Base-by-base conservation (phyloP, 2,888 invertebrate species). In the Theretra japonica region DNA sequence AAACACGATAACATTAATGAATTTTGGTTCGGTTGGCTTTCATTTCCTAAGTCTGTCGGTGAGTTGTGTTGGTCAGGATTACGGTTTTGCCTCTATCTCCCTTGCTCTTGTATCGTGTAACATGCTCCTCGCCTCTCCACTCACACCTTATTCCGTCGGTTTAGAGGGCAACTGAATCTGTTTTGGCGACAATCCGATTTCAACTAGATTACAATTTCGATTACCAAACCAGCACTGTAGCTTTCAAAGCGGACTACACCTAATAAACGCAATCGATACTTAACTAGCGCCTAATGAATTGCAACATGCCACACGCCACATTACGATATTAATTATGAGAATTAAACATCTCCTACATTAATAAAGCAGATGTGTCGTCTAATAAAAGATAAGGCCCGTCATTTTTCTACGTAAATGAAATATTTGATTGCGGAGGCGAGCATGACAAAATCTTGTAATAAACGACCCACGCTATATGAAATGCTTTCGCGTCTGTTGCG, bases 1-100 rank as follows among this genome's bases (percentile, higher is more conserved):
- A 83, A 83, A 84, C 83, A 85, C 84, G 88, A 89, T 89, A 88
- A 87, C 88, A 87, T 86, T 88, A 89, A 89, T 89, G 87, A 89
- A 90, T 90, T 89, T 88, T 85, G 87, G 88, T 89, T 89, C 83
- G 84, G 85, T 81, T 85, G 83, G 85, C 85, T 88, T 88, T 87
- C 88, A 88, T 89, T 89, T 87, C 87, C 87, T 88, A 86, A 88
- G 85, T 86, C 88, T 82, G 78, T 79, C 83, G 78, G 79, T 77
- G 81, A 84, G 83, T 83, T 84, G 85, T 83, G 80, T 65, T 83
- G 79, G 82, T 74, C 77, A 77, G 88, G 86, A 87, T 88, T 89
- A 86, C 76, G 76, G 78, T 76, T 75, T 73, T 33, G 60, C 56
- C 57, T 68, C 76, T 68, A 33, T 77, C 79, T 74, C 75, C 72